Evolutionary conservation across 2,888 invertebrate genomes (phyloP), one percentile per base, ranked within the genome.

Genomic region (Chouioia cunea): DNA sequence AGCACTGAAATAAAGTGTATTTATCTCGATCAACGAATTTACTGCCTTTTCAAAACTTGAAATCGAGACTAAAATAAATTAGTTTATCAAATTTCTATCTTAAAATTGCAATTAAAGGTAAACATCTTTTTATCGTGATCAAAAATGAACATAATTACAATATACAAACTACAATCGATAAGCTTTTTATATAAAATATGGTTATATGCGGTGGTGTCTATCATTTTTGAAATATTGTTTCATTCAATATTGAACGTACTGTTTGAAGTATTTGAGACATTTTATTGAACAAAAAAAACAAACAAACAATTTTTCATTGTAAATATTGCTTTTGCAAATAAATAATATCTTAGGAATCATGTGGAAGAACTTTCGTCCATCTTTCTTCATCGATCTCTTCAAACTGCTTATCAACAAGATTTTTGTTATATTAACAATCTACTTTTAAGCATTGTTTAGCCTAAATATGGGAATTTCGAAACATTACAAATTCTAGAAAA

Each of bases 361-460:
- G 22, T 63, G 60, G 66, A 66, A 66, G 71, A 66, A 52, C 56
- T 47, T 27, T 50, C 6, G 12, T 36, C 36, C 54, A 15, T 58
- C 48, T 54, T 6, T 65, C 18, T 12, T n/a, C 44, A 44, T 53
- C 8, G 27, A 48, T 16, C 8, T 48, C 43, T 64, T 23, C 44
- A 48, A 53, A 59, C 14, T 15, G 16, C 50, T 50, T 16, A 50
- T 50, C 16, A 50, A 50, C 50, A 50, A 50, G 18, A 46, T 50
- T 18, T 50, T 50, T 50, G 18, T 50, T 36, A 36, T 36, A 36
- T 36, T 36, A 36, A 36, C 36, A 36, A 36, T 36, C 6, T 2
- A 27, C 6, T 27, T 27, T 27, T 27, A 27, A 27, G 27, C 27
- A 27, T 27, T 36, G 36, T 36, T 36, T 36, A 36, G 36, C 36